Evolutionary conservation across 2,888 invertebrate genomes (phyloP).

Genomic region (Brachynemurus nebulosus): DNA sequence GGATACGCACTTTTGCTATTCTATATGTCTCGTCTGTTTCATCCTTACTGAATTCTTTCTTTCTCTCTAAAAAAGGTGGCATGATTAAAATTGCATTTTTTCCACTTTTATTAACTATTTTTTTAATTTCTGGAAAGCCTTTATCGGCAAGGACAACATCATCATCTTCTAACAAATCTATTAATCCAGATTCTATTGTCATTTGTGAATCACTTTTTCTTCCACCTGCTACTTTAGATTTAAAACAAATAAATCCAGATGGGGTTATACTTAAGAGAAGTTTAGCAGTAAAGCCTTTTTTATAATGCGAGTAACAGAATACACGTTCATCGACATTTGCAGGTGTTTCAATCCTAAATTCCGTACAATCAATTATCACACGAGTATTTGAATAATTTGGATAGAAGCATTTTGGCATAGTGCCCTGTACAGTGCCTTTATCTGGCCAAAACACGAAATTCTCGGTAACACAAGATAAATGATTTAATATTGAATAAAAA

Average conservation of each 20-base stretch:
- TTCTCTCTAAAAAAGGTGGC: constrained; percentile 11
- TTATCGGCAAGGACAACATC: constrained; percentile 11
- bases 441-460: constrained; percentile 10
- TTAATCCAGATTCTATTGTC: constrained; percentile 12
- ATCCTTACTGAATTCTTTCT: constrained; percentile 6
- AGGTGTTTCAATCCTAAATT: constrained; percentile 7
- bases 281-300: constrained; percentile 14
- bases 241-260: constrained; percentile 13
- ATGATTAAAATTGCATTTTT: constrained; percentile 10
- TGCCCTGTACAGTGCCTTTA: constrained; percentile 4
- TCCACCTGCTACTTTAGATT: constrained; percentile 13
- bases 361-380: constrained; percentile 11
- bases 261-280: constrained; percentile 15
- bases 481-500: not conserved
- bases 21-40: constrained; percentile 9
- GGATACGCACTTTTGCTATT: constrained; percentile 8
- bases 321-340: constrained; percentile 9
- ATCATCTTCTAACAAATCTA: constrained; percentile 11
- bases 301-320: constrained; percentile 10
- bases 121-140: constrained; percentile 11
- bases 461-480: constrained; percentile 2
- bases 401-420: constrained; percentile 7
- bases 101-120: constrained; percentile 7
- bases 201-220: constrained; percentile 13
- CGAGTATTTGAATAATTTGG: constrained; percentile 6